A percentile compares a stretch with the other conserved stretches of the same genome.
phyloP scores from a whole-genome alignment of 2,797 vertebrate species.

The Enteromius trimaculatus region DNA sequence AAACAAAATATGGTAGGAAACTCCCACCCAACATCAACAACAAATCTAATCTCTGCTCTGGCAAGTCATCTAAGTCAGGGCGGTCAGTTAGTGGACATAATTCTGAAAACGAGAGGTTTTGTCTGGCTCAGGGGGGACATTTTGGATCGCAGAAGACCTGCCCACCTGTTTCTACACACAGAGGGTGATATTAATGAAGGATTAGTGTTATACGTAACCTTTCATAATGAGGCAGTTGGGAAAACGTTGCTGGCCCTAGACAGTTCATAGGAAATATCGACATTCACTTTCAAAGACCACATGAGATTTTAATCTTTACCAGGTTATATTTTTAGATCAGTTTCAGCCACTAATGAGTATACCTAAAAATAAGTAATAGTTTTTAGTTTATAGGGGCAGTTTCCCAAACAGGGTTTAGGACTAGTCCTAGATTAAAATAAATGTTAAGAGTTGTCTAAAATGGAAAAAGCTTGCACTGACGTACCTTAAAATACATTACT shows the following conservation, averaged over 20 bases:
- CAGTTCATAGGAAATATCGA: not conserved
- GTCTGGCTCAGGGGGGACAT: constrained; percentile 1
- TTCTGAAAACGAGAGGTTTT: constrained; percentile 12
- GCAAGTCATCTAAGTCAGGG: constrained; percentile 25
- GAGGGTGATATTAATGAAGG: constrained; percentile 6
- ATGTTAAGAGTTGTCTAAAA: no score
- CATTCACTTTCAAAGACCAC: constrained; percentile 6
- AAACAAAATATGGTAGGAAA: constrained; percentile 18
- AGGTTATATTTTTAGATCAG: not conserved
- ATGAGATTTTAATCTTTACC: not conserved
- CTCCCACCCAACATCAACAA: constrained; percentile 12
- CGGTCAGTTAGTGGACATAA: constrained; percentile 11
- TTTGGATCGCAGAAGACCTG: constrained; percentile 10
- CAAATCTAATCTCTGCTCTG: constrained; percentile 29
- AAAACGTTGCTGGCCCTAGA: not conserved
- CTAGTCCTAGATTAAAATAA: no score
- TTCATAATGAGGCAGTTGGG: not conserved
- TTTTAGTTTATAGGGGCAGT: no score
- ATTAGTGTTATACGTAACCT: constrained; percentile 18
- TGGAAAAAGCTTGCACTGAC: no score
- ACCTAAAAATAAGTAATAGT: not conserved
- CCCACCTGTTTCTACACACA: constrained; percentile 30
- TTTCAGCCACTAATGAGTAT: not conserved
- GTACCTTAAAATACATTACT: no score
- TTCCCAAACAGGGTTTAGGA: no score